Conservation (phyloP, 2,113 vertebrate genomes). For the Leptosomus discolor region DNA sequence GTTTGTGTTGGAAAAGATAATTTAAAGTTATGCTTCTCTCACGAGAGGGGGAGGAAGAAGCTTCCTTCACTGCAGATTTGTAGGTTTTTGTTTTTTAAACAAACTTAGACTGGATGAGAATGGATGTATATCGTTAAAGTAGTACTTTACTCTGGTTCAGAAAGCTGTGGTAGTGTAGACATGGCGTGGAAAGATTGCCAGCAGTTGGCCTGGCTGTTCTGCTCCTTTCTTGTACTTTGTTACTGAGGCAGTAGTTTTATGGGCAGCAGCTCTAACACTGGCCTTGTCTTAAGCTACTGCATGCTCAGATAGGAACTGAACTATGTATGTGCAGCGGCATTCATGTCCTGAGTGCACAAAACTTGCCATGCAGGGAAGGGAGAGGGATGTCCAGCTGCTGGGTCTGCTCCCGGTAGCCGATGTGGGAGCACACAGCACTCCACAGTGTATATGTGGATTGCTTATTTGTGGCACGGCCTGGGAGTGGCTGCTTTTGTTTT, state of each 20-base stretch:
- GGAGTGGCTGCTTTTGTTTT: background rate
- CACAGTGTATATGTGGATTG: rapidly evolving
- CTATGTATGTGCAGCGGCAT: background rate
- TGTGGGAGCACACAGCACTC: background rate
- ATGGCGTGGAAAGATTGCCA: background rate
- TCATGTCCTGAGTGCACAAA: background rate
- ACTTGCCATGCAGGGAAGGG: background rate
- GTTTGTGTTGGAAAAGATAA: background rate
- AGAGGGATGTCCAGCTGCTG: background rate
- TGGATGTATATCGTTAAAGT: background rate
- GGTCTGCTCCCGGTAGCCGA: background rate
- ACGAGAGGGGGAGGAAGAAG: background rate
- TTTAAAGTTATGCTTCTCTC: background rate
- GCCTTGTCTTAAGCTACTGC: background rate
- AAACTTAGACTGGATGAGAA: background rate
- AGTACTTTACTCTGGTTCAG: background rate
- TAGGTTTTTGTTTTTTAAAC: background rate
- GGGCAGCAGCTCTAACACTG: background rate
- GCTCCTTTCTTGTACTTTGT: background rate
- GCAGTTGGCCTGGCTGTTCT: background rate
- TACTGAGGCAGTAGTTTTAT: background rate
- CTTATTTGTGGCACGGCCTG: background rate
- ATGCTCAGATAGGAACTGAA: background rate
- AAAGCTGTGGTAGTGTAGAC: background rate
- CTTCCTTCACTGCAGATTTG: background rate